Conservation (phyloP, 1,140 invertebrate genomes). For the Thaumetopoea pityocampa region DNA sequence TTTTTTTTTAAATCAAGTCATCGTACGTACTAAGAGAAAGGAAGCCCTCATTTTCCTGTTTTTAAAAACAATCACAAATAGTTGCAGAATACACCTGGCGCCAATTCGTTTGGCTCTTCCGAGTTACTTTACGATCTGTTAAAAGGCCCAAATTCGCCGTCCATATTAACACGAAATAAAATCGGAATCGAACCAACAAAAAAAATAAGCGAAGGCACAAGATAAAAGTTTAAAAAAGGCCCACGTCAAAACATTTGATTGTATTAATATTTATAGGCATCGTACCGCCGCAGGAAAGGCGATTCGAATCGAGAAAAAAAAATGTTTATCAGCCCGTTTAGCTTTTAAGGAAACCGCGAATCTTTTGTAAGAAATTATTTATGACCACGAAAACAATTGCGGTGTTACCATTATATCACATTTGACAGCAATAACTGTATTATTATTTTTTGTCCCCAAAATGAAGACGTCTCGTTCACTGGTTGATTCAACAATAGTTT, state of each 20-base stretch:
- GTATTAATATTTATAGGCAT: constrained; percentile 74
- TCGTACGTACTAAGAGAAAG: no score
- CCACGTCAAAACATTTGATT: constrained; percentile 76
- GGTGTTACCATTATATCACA: constrained; percentile 68
- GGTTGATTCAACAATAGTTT: constrained; percentile 34
- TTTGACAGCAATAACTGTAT: constrained; percentile 70
- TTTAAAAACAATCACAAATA: constrained; percentile 13
- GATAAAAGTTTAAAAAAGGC: constrained; percentile 73
- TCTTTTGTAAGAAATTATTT: constrained; percentile 70
- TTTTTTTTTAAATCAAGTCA: no score
- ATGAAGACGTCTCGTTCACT: constrained; percentile 59
- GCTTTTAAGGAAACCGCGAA: constrained; percentile 73
- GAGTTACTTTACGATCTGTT: constrained; percentile 76
- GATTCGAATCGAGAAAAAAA: constrained; percentile 54
- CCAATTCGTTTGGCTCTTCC: constrained; percentile 34
- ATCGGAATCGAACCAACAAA: constrained; percentile 65
- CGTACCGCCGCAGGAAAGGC: constrained; percentile 64
- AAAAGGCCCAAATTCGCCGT: constrained; percentile 75
- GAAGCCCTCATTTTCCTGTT: no score
- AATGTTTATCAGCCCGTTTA: constrained; percentile 70
- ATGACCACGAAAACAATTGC: constrained; percentile 70
- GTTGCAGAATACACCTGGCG: constrained; percentile 53
- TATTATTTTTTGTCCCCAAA: constrained; percentile 46
- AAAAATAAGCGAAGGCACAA: constrained; percentile 69
- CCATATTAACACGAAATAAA: constrained; percentile 78